Evolutionary conservation across 2,888 invertebrate species (phyloP), one percentile per base, ranked within the genome.

Genomic region (Limnephilus rhombicus): DNA sequence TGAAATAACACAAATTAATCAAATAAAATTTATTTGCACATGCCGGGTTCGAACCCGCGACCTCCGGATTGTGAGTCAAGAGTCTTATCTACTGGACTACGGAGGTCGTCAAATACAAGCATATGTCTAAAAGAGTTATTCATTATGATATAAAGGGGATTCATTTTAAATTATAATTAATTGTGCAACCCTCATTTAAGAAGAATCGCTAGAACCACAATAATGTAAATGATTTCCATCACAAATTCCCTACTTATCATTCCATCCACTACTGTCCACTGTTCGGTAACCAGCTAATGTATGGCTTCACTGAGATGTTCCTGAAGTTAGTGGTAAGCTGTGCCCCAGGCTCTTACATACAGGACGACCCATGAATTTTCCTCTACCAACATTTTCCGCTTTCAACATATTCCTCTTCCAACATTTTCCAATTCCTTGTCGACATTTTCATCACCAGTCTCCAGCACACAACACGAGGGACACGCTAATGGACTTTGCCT

Each of bases 401-500:
- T 18, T 18, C 53, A 53, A 53, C 53, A 18, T n/a, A 24, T 68
- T 68, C 68, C 68, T 68, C n/a, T 68, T 68, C n/a, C n/a, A n/a
- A 68, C 24, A 68, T 68, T 24, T 68, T 68, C 68, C 68, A 68
- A 68, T 68, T 68, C 68, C 24, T 68, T 68, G 68, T 68, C 68
- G 68, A n/a, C 68, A 68, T n/a, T 68, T 68, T 68, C 68, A n/a
- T 68, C 68, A 68, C 68, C 68, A n/a, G 68, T 68, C 24, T 24
- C 53, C 68, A n/a, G n/a, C 68, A 68, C 9, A 68, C 12, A 29
- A 45, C 41, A 37, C n/a, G n/a, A 24, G 86, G 37, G 45, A 41
- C 68, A 68, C 45, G 45, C 86, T 86, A 86, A 86, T 86, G 86
- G 86, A 86, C 86, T 68, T n/a, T 68, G 68, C 68, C 68, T 68